Evolutionary conservation across 2,113 vertebrate genomes (phyloP), one percentile per base, ranked within the genome.

Genomic region (Nanorana parkeri): DNA sequence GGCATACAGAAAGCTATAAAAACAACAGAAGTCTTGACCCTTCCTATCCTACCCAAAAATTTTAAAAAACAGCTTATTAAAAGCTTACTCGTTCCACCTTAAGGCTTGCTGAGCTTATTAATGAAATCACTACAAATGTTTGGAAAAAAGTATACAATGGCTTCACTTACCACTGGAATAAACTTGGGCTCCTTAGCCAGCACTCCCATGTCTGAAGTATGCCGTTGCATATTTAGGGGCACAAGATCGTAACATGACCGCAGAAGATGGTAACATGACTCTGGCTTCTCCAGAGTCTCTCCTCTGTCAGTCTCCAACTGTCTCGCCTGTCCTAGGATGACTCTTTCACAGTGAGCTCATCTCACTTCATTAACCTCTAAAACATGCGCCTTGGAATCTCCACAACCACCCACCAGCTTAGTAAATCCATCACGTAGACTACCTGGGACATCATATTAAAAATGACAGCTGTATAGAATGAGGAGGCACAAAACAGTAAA

Each of bases 321-420:
- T 74, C 71, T 7, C 13, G 32, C 5, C 54, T 74, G 71, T 74
- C 71, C 71, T 58, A 58, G 28, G 54, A 21, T 74, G 71, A 60
- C 55, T 74, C n/a, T n/a, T 54, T 24, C 71, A 74, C 11, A 36
- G 21, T 60, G 20, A 21, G 60, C 60, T 63, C n/a, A 21, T 63
- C 60, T 16, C 60, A 24, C 60, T 15, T 24, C 24, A 24, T 23
- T 63, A 63, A 58, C 55, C 55, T 58, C 54, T 74, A 2, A 58
- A 55, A 28, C 32, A 74, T 58, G 55, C 8, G n/a, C 28, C 69
- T 74, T 36, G 21, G 19, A 74, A 32, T 74, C 26, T 32, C 21
- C 56, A 26, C 54, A 58, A 28, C 3, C 54, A 36, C 26, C 19
- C 69, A 58, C 24, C 15, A 23, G 26, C 28, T 15, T 26, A 17